A percentile compares a stretch with the other conserved stretches of the same genome.
These are phyloP conservation scores for Netelia inedita DNA, from an alignment of 2,888 invertebrate species.

Conservation along the genomic window DNA sequence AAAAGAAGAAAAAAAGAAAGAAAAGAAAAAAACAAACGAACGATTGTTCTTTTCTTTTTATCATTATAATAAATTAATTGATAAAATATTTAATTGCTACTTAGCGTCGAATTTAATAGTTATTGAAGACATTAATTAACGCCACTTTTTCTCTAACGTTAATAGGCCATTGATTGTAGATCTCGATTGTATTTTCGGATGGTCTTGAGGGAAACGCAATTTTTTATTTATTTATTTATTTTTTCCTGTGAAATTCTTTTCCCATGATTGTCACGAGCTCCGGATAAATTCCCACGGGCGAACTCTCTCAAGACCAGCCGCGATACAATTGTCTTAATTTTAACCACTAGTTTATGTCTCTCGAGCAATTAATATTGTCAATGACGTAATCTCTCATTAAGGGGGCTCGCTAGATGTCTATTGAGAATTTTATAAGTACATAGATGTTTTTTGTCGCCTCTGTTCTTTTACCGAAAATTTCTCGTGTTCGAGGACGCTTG, in stretches of 20 bases:
- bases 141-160: slow-evolving; percentile 74
- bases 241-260: slow-evolving; percentile 14
- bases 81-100: slow-evolving; percentile 58
- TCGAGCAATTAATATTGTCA: slow-evolving; percentile 78
- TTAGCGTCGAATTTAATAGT: slow-evolving; percentile 69
- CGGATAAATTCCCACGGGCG: slow-evolving; percentile 18
- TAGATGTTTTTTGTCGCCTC: slow-evolving; percentile 6
- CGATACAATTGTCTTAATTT: slow-evolving; percentile 70
- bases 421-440: slow-evolving; percentile 33
- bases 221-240: slow-evolving; percentile 49
- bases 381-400: slow-evolving; percentile 72
- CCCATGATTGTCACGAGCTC: slow-evolving; percentile 19
- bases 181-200: slow-evolving; percentile 68
- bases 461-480: neutral
- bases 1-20: slow-evolving; percentile 42
- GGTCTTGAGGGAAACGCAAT: slow-evolving; percentile 63
- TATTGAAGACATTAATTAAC: slow-evolving; percentile 77
- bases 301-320: slow-evolving; percentile 56
- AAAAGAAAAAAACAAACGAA: slow-evolving; percentile 23
- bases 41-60: neutral
- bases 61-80: slow-evolving; percentile 38
- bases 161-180: slow-evolving; percentile 81
- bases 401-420: slow-evolving; percentile 64
- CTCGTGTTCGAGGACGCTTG: neutral
- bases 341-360: slow-evolving; percentile 70